phyloP scores from a whole-genome alignment of 2,888 invertebrate genomes.

The Meganola albula region DNA sequence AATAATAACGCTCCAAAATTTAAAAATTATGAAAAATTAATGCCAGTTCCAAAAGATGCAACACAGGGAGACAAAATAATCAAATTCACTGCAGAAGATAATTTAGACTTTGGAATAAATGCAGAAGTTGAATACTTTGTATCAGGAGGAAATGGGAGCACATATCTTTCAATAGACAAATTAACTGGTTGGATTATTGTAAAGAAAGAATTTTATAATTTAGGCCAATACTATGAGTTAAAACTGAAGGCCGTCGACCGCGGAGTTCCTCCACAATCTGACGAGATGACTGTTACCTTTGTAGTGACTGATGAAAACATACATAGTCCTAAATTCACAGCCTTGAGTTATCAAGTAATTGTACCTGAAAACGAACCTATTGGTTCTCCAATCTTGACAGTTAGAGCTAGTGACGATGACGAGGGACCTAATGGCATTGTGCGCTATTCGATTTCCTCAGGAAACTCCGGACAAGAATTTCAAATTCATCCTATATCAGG shows the following conservation, averaged over 20 bases:
- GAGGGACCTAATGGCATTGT: conserved; percentile 94
- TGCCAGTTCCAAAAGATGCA: conserved; percentile 89
- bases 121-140: conserved; percentile 90
- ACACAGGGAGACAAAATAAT: conserved; percentile 83
- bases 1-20: conserved; percentile 95
- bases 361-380: conserved; percentile 94
- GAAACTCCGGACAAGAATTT: conserved; percentile 89
- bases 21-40: conserved; percentile 83
- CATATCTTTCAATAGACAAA: conserved; percentile 84
- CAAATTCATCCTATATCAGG: conserved; percentile 87
- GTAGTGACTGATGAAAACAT: conserved; percentile 91
- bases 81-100: conserved; percentile 85
- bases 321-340: conserved; percentile 88
- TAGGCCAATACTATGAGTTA: conserved; percentile 82
- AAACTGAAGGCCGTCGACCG: conserved; percentile 88
- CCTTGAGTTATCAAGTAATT: conserved; percentile 90
- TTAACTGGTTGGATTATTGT: conserved; percentile 90
- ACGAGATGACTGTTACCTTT: conserved; percentile 84
- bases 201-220: conserved; percentile 73
- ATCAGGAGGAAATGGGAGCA: conserved; percentile 85
- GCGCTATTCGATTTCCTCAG: conserved; percentile 88
- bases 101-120: conserved; percentile 90
- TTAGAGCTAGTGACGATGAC: conserved; percentile 91
- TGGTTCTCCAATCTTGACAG: conserved; percentile 89
- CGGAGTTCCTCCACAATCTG: conserved; percentile 91